Percentiles rank a stretch among this genome's conserved stretches.
These are phyloP conservation scores for Globodera rostochiensis DNA, from an alignment of 1,140 invertebrate species.

Conservation along the genomic window DNA sequence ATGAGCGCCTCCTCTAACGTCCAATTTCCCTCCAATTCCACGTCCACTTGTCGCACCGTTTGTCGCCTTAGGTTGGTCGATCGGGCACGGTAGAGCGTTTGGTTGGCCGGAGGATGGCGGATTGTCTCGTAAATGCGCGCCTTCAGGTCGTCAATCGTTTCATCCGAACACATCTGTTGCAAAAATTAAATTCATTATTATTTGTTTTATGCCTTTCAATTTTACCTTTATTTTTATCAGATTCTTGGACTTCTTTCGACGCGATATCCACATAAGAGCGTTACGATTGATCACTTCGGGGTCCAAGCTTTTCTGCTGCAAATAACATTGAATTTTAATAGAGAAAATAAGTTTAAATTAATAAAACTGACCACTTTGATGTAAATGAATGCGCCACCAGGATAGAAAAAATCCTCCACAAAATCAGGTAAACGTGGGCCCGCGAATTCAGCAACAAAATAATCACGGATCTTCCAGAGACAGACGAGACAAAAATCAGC, in stretches of 20 bases:
- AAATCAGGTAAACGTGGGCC: no score
- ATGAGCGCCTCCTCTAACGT: slow-evolving; percentile 33
- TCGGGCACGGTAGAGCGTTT: slow-evolving; percentile 39
- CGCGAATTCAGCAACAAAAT: no score
- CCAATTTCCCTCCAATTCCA: slow-evolving; percentile 28
- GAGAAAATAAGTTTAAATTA: not conserved
- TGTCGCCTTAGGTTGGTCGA: no score
- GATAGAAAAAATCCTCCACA: no score
- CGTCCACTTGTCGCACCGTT: no score
- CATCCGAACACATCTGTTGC: no score
- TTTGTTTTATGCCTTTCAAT: not conserved
- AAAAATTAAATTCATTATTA: no score
- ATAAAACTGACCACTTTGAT: slow-evolving; percentile 37
- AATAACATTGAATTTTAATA: slow-evolving; percentile 14
- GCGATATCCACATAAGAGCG: slow-evolving; percentile 8
- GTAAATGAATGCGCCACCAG: slow-evolving; percentile 4
- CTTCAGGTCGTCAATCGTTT: no score
- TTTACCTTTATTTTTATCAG: no score
- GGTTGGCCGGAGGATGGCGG: slow-evolving; percentile 41
- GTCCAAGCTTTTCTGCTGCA: not conserved
- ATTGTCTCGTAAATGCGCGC: not conserved
- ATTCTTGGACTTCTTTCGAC: no score
- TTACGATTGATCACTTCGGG: not conserved
- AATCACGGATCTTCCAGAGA: no score
- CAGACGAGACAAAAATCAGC: no score